These are phyloP conservation scores for Dunckerocampus dactyliophorus DNA, from an alignment of 2,113 vertebrate genomes.

Conservation along the genomic window DNA sequence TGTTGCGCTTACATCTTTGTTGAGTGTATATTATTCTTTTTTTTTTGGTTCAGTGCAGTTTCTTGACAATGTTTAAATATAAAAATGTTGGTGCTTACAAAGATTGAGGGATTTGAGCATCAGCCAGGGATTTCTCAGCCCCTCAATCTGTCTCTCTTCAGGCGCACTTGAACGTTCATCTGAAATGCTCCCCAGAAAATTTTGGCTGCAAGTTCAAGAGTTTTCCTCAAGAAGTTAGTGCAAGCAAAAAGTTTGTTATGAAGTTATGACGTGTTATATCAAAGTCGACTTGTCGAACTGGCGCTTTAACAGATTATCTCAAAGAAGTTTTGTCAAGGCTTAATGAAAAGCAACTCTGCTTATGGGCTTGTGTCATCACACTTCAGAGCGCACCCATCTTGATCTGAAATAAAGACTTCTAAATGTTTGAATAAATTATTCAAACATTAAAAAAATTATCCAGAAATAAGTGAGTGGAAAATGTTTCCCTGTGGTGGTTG, in stretches of 20 bases:
- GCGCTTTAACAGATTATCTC: slow-evolving; percentile 23
- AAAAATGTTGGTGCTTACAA: slow-evolving; percentile 42
- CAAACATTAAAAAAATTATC: slow-evolving; percentile 50
- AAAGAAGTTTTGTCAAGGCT: slow-evolving; percentile 37
- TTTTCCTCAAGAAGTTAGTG: slow-evolving; percentile 42
- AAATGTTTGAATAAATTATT: slow-evolving; percentile 44
- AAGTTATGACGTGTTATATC: slow-evolving; percentile 44
- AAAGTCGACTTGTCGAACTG: slow-evolving; percentile 37
- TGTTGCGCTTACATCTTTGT: too few species aligned
- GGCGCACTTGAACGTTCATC: slow-evolving; percentile 52
- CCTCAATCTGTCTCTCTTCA: slow-evolving; percentile 56
- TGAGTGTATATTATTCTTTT: slow-evolving; percentile 4
- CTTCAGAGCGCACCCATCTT: slow-evolving; percentile 21
- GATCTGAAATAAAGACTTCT: slow-evolving; percentile 18
- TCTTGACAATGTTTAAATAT: slow-evolving; percentile 40
- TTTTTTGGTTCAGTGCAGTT: slow-evolving; percentile 40
- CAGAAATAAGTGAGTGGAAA: slow-evolving; percentile 29
- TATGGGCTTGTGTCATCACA: slow-evolving; percentile 36
- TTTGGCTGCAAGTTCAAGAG: slow-evolving; percentile 52
- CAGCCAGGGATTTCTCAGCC: slow-evolving; percentile 51
- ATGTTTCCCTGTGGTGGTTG: slow-evolving; percentile 1
- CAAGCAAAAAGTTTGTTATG: slow-evolving; percentile 34
- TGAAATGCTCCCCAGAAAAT: slow-evolving; percentile 43
- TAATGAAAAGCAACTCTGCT: slow-evolving; percentile 32
- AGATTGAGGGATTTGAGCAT: slow-evolving; percentile 37